Evolutionary conservation across 2,888 invertebrate species (phyloP), one percentile per base, ranked within the genome.

Genomic region (Harmothoe impar): DNA sequence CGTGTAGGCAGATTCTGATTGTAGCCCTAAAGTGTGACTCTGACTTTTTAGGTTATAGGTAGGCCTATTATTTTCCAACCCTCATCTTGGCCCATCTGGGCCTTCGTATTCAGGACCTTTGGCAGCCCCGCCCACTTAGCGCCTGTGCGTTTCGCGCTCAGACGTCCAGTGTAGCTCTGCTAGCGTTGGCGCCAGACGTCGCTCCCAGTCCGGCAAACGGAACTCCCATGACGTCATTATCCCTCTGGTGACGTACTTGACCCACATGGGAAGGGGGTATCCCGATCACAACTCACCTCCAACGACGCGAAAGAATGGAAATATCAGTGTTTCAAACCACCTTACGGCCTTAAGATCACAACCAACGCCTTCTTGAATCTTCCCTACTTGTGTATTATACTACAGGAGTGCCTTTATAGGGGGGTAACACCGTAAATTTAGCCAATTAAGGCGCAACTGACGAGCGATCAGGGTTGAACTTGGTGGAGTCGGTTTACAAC

Each of bases 171-270:
- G n/a, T n/a, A n/a, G n/a, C n/a, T n/a, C n/a, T n/a, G n/a, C n/a
- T n/a, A n/a, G n/a, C n/a, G n/a, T 43, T 43, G 43, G 43, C 43
- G 43, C 43, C 43, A 43, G 43, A 43, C 43, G 43, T 10, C 43
- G 43, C 43, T 7, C 43, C 43, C 5, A 3, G 10, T 10, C 43
- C 5, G 43, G 10, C 10, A 43, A 43, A 62, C 62, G 62, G 62
- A 62, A 62, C 62, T n/a, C 23, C 62, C 62, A 20, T 81, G 81
- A 81, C 81, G 81, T 81, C 81, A 81, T 81, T 43, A 43, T 31
- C 3, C 7, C 33, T 25, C n/a, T 20, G n/a, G 20, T 81, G 81
- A 81, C 81, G 81, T 81, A 31, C 17, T 81, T 81, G 43, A 81
- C 81, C 81, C n/a, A 81, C n/a, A 33, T 43, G 33, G 23, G 10